phyloP scores from a whole-genome alignment of 2,888 invertebrate genomes.

The Phytoseiulus persimilis region DNA sequence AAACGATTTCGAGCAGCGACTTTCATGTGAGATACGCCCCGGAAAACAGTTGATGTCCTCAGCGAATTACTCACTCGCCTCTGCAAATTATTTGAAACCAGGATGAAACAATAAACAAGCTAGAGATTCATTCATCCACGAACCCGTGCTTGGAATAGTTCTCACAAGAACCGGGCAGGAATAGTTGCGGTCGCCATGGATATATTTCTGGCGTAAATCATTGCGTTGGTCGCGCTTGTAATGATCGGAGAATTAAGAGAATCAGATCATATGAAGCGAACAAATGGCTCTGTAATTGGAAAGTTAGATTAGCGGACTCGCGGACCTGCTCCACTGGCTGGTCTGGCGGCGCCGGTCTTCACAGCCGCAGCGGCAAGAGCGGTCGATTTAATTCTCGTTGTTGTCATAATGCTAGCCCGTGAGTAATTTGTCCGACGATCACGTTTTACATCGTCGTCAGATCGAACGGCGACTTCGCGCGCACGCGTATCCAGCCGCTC shows the following conservation, averaged over 20 bases:
- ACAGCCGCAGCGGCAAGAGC: background rate
- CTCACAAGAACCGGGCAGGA: background rate
- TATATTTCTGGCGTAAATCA: background rate
- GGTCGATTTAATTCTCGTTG: constrained; percentile 5
- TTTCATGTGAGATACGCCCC: too few relatives aligned
- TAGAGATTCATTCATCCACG: background rate
- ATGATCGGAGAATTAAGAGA: background rate
- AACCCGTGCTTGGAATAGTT: background rate
- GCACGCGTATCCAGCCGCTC: background rate
- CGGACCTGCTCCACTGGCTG: background rate
- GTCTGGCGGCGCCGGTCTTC: background rate
- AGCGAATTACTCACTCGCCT: too few relatives aligned
- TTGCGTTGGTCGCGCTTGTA: background rate
- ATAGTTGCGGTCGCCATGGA: background rate
- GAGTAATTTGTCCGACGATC: background rate
- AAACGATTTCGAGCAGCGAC: too few relatives aligned
- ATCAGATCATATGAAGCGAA: background rate
- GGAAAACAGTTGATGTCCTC: too few relatives aligned
- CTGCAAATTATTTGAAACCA: too few relatives aligned
- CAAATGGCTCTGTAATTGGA: background rate
- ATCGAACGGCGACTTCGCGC: background rate
- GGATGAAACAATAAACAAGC: background rate
- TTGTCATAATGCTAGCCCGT: background rate
- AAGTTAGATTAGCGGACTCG: background rate
- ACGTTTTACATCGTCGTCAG: background rate